Evolutionary conservation across 1,140 invertebrate species (phyloP), one percentile per base, ranked within the genome.

Genomic region (Eubasilissa regina): DNA sequence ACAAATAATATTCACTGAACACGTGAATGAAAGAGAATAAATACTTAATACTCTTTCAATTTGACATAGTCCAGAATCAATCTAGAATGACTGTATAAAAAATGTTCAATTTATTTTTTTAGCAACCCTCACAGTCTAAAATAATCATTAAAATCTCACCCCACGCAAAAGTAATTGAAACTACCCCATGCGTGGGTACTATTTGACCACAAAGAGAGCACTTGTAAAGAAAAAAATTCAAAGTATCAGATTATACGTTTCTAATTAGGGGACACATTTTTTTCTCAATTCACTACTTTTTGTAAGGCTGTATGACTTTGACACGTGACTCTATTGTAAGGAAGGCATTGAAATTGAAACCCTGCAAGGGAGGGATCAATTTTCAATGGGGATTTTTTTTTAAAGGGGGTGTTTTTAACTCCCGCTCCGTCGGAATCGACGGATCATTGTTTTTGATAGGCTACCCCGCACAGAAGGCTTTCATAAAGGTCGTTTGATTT

Each of bases 211-310:
- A 76, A 68, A 80, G 68, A 45, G 44, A 48, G 25, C 19, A 15
- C n/a, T 64, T 12, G 47, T 43, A 58, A 53, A 55, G 78, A 73
- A 75, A 81, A 81, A 82, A 74, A 77, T 53, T 56, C 58, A 74
- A 64, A 73, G 78, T 82, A 82, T 82, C 81, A 77, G 66, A 79
- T 82, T 79, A 82, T 82, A 82, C 70, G 77, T 77, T 82, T 82
- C 81, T 82, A 82, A 82, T 82, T 82, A 82, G 81, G 78, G 80
- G 70, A 19, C 4, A 53, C 62, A 70, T 78, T 81, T 75, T 64
- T 72, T 72, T 53, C 48, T 25, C 1, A 53, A 19, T 80, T 75
- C 68, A 15, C 47, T 51, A 47, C 21, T 72, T 58, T 81, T 55
- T 77, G 73, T 73, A 21, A 53, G 75, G 25, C 73, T 64, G 79